Conservation (phyloP, 1,140 invertebrate species). For the Paracyclopina nana region DNA sequence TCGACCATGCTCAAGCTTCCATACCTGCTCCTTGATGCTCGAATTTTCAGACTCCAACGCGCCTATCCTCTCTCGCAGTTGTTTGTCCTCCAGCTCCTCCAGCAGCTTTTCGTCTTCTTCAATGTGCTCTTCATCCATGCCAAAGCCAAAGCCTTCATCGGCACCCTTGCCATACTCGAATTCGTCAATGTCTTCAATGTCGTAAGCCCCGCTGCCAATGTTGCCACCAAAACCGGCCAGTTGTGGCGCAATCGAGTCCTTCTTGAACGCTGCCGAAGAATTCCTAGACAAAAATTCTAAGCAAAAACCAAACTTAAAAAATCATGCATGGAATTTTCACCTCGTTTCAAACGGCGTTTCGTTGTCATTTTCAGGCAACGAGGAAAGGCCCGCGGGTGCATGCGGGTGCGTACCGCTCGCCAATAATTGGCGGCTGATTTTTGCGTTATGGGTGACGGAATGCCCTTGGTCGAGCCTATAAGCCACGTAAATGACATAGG, state of each 20-base stretch:
- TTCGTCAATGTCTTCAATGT: neutral
- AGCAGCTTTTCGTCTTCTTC: neutral
- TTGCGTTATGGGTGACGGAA: neutral
- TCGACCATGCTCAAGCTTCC: slow-evolving; percentile 2
- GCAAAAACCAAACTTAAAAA: too few relatives aligned
- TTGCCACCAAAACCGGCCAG: neutral
- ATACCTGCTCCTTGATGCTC: neutral
- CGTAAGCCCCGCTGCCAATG: neutral
- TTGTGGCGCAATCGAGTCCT: too few relatives aligned
- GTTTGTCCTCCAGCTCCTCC: neutral
- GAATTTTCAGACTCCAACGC: slow-evolving; percentile 7
- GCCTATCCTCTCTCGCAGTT: neutral
- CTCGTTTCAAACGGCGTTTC: neutral
- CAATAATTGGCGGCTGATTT: neutral
- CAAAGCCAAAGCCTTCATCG: neutral
- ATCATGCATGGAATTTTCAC: too few relatives aligned
- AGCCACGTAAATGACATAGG: slow-evolving; percentile 3
- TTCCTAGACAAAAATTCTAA: too few relatives aligned
- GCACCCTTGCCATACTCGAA: neutral
- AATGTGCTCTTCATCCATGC: neutral
- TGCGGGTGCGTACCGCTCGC: neutral
- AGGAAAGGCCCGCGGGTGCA: neutral
- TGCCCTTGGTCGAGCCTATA: neutral
- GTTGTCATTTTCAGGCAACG: neutral
- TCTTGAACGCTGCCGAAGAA: too few relatives aligned